These are phyloP conservation scores for Drosophila nr. fundita DNA, from an alignment of 2,888 invertebrate genomes.

Conservation along the genomic window DNA sequence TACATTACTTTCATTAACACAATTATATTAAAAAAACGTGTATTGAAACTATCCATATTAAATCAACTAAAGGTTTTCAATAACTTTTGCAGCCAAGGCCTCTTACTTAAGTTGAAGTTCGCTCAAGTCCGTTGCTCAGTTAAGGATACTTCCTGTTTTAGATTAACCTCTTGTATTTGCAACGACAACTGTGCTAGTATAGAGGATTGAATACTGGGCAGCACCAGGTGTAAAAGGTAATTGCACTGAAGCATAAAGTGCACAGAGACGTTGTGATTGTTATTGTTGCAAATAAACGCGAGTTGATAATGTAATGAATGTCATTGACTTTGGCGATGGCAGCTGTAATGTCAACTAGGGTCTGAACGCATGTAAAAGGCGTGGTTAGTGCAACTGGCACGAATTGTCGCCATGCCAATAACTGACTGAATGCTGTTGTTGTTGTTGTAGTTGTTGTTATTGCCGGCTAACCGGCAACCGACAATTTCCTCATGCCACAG, in stretches of 20 bases:
- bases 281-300: not conserved
- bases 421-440: conserved; percentile 15
- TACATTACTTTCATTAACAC: not conserved
- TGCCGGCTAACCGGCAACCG: conserved; percentile 28
- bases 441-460: conserved; percentile 4
- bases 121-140: not conserved
- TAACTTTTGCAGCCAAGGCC: not conserved
- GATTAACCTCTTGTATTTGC: conserved; percentile 1
- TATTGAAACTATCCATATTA: not conserved
- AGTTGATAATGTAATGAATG: conserved; percentile 17
- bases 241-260: conserved; percentile 15
- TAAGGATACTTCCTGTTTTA: conserved; percentile 16
- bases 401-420: conserved; percentile 30
- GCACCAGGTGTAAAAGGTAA: conserved; percentile 16
- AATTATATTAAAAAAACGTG: not conserved
- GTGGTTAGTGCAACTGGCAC: conserved; percentile 33
- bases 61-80: not conserved
- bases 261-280: not conserved
- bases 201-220: not conserved
- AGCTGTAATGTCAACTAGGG: conserved; percentile 21
- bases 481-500: conserved; percentile 66
- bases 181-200: not conserved
- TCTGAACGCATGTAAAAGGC: conserved; percentile 25
- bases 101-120: not conserved
- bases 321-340: conserved; percentile 32